phyloP scores from a whole-genome alignment of 2,113 vertebrate species.

The Bubo scandiacus region DNA sequence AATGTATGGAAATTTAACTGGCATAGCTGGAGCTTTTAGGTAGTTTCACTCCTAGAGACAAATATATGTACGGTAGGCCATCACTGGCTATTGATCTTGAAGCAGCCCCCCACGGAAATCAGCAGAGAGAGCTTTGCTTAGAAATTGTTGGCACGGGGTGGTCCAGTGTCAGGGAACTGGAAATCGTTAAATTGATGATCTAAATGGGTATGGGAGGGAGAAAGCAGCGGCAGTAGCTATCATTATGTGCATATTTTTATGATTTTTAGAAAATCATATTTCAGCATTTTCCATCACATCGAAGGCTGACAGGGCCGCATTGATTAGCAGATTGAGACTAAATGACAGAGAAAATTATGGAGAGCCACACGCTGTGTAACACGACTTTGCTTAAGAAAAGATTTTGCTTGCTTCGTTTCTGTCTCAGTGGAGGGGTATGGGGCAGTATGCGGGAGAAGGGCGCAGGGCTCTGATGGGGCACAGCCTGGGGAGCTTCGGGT shows the following conservation, averaged over 20 bases:
- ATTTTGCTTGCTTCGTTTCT: neutral
- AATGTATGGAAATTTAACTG: slow-evolving; percentile 59
- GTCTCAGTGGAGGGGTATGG: neutral
- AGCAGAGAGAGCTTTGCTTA: slow-evolving; percentile 7
- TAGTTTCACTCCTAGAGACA: slow-evolving; percentile 49
- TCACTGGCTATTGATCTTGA: neutral
- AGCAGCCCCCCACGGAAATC: neutral
- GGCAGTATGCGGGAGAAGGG: too few species aligned
- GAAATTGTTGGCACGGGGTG: slow-evolving; percentile 22
- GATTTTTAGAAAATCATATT: slow-evolving; percentile 67
- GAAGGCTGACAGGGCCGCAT: slow-evolving; percentile 5
- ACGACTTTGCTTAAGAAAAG: neutral
- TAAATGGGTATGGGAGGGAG: slow-evolving; percentile 49
- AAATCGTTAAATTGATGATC: slow-evolving; percentile 74
- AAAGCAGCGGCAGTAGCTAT: neutral
- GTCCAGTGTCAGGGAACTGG: slow-evolving; percentile 53
- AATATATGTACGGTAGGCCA: neutral
- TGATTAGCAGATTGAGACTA: slow-evolving; percentile 44
- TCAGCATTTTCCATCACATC: slow-evolving; percentile 65
- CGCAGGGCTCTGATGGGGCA: too few species aligned
- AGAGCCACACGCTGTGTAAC: neutral
- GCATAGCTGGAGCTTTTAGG: slow-evolving; percentile 40
- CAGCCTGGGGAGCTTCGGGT: too few species aligned
- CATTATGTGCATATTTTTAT: slow-evolving; percentile 68
- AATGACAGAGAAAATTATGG: slow-evolving; percentile 25